phyloP scores from a whole-genome alignment of 2,113 vertebrate species.

The Rhineura floridana region DNA sequence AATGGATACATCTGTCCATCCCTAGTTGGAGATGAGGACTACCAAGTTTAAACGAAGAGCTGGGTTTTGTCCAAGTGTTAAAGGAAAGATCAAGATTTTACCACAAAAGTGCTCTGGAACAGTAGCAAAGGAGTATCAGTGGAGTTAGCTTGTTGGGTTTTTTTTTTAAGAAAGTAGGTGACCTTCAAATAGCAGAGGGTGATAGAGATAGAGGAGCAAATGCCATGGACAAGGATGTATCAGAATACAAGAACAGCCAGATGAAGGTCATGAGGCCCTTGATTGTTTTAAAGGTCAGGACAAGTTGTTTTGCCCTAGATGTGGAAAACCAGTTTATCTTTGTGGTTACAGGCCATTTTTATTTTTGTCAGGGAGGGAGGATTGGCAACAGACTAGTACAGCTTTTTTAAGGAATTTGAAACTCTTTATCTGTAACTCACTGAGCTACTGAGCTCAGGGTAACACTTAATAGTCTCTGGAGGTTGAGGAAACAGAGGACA shows the following conservation, averaged over 20 bases:
- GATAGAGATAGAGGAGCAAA: neutral
- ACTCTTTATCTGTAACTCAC: neutral
- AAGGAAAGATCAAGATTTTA: neutral
- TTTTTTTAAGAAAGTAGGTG: neutral
- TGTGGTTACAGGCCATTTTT: neutral
- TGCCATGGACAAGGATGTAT: no score
- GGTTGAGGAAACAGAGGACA: constrained; percentile 16
- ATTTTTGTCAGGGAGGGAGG: neutral
- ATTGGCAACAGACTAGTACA: neutral
- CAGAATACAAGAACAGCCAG: neutral
- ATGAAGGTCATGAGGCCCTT: neutral
- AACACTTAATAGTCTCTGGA: neutral
- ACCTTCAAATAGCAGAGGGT: no score
- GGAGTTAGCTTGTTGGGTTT: no score
- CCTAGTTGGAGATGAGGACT: no score
- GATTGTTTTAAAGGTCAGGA: neutral
- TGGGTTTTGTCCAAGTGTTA: neutral
- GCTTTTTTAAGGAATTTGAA: neutral
- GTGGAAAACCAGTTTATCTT: neutral
- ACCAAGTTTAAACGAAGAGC: neutral
- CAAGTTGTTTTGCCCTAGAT: neutral
- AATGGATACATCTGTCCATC: no score
- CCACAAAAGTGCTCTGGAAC: neutral
- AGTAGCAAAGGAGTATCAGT: neutral
- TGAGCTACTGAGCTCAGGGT: neutral